Conservation (phyloP, 2,888 invertebrate genomes). For the Euphydryas editha region DNA sequence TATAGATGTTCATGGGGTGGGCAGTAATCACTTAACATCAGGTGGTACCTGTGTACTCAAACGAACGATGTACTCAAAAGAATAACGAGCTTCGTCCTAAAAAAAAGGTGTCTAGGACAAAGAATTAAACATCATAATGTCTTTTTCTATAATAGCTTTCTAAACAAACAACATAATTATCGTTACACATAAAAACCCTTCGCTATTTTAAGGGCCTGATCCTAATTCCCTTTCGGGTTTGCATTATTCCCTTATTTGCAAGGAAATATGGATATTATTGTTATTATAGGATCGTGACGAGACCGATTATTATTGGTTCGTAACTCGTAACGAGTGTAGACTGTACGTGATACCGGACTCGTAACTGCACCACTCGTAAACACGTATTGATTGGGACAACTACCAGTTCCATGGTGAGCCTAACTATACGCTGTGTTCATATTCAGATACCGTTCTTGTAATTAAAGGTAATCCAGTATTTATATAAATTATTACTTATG, state of each 20-base stretch:
- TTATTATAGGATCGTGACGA: constrained; percentile 76
- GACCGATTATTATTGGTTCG: constrained; percentile 55
- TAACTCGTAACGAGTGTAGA: constrained; percentile 49
- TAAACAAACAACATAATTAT: background rate
- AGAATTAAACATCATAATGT: no score
- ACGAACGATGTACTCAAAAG: no score
- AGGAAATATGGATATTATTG: constrained; percentile 81
- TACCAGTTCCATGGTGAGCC: constrained; percentile 35
- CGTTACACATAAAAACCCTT: background rate
- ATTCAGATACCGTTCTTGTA: constrained; percentile 10
- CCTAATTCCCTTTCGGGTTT: constrained; percentile 65
- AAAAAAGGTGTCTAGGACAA: no score
- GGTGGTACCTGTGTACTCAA: no score
- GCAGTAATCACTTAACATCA: no score
- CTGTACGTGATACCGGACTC: constrained; percentile 45
- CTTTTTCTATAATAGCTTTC: no score
- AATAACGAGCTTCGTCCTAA: no score
- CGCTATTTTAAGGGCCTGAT: constrained; percentile 58
- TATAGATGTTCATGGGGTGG: no score
- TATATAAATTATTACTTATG: constrained; percentile 8
- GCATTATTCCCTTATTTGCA: constrained; percentile 76
- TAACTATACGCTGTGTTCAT: constrained; percentile 25
- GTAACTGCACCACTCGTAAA: constrained; percentile 43
- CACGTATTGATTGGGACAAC: constrained; percentile 43
- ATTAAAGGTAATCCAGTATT: background rate